A percentile compares a stretch with the other conserved stretches of the same genome.
These are phyloP conservation scores for Pelecanus crispus DNA, from an alignment of 2,113 vertebrate species.

Conservation along the genomic window DNA sequence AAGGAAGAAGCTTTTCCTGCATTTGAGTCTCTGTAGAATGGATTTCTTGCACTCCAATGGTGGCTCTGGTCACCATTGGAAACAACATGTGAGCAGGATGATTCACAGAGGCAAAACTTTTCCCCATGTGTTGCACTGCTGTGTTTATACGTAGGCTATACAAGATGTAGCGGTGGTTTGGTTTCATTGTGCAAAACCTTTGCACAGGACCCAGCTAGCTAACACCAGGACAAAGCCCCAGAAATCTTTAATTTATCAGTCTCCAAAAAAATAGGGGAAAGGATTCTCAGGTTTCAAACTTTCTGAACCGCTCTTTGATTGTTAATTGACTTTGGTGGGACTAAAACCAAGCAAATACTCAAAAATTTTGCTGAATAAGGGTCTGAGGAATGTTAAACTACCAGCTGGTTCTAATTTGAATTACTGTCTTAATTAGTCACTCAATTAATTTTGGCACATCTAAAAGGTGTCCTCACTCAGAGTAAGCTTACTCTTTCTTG, in stretches of 20 bases:
- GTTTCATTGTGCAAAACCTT: background rate
- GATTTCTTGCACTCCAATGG: background rate
- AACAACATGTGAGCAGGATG: background rate
- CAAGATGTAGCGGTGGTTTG: background rate
- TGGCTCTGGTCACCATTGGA: background rate
- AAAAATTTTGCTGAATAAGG: conserved; percentile 34
- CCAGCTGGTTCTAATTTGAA: conserved; percentile 34
- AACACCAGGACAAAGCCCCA: background rate
- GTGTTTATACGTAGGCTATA: background rate
- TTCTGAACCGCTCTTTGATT: conserved; percentile 1
- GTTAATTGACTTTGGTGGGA: background rate
- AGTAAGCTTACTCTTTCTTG: background rate
- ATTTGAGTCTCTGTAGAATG: rapidly evolving
- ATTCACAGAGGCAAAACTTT: background rate
- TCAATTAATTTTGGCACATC: conserved; percentile 29
- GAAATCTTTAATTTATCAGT: conserved; percentile 19
- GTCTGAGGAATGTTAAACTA: conserved; percentile 1
- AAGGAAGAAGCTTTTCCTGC: background rate
- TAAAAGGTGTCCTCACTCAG: background rate
- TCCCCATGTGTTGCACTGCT: background rate
- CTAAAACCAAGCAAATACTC: background rate
- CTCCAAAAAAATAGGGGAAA: background rate
- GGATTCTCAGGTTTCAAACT: background rate
- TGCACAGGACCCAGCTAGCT: background rate
- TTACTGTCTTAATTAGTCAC: conserved; percentile 34